These are phyloP conservation scores for Eristalis pertinax DNA, from an alignment of 2,888 invertebrate species.

Conservation along the genomic window DNA sequence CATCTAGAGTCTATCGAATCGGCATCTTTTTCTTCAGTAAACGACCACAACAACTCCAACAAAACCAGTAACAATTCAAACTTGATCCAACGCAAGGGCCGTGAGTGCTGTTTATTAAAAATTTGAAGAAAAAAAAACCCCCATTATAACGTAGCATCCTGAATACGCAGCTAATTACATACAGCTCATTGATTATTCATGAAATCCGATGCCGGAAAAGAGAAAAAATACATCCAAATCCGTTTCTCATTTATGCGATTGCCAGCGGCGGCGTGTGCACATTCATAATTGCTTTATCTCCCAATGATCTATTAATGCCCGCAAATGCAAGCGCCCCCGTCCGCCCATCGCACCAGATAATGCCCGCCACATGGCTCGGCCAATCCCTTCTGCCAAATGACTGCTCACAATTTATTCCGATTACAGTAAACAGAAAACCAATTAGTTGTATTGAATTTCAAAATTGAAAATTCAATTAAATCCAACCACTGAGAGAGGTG, in stretches of 20 bases:
- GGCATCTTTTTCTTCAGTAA: too few species aligned
- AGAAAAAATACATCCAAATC: slow-evolving; percentile 9
- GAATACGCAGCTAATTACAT: too few species aligned
- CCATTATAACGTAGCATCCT: too few species aligned
- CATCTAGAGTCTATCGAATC: too few species aligned
- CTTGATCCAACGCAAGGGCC: too few species aligned
- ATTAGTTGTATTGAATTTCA: slow-evolving; percentile 47
- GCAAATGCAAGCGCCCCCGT: background rate
- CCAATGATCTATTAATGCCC: slow-evolving; percentile 19
- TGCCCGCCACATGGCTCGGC: background rate
- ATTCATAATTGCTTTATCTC: slow-evolving; percentile 1
- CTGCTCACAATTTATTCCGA: slow-evolving; percentile 29
- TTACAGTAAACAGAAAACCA: slow-evolving; percentile 49
- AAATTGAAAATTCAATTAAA: slow-evolving; percentile 63
- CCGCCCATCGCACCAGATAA: background rate
- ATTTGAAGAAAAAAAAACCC: too few species aligned
- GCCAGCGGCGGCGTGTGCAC: background rate
- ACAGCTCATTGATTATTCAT: slow-evolving; percentile 3
- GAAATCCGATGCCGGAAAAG: background rate
- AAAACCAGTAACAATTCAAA: too few species aligned
- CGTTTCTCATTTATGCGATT: slow-evolving; percentile 17
- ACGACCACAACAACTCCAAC: too few species aligned
- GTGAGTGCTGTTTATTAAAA: too few species aligned
- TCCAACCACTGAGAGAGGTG: slow-evolving; percentile 21
- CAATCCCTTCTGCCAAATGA: slow-evolving; percentile 1